Conservation (phyloP, 2,113 vertebrate species). For the Lethenteron reissneri region DNA sequence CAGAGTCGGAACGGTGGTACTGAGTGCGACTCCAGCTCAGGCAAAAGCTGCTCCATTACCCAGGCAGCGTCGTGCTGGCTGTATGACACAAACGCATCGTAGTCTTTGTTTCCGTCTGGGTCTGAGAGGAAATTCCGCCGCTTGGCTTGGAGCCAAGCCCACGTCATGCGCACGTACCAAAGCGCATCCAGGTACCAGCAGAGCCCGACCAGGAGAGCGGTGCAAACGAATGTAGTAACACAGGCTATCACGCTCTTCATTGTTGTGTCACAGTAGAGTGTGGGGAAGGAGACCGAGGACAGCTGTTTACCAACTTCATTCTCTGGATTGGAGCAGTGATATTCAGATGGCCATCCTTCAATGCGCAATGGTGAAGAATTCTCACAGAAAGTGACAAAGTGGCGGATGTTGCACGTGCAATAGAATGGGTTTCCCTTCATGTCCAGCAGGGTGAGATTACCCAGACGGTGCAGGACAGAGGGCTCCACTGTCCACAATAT, state of each 20-base stretch:
- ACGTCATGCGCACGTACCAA: conserved; percentile 65
- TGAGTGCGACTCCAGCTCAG: conserved; percentile 34
- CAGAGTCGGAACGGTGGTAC: conserved; percentile 31
- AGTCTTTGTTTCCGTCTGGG: conserved; percentile 17
- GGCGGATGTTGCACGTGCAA: conserved; percentile 51
- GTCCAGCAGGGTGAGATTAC: conserved; percentile 26
- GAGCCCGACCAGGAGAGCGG: conserved; percentile 12
- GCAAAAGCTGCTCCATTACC: conserved; percentile 53
- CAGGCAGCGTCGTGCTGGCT: conserved; percentile 51
- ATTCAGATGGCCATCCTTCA: conserved; percentile 22
- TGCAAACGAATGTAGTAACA: conserved; percentile 15
- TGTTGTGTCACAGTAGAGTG: conserved; percentile 30
- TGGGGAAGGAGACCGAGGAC: conserved; percentile 15
- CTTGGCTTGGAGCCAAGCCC: conserved; percentile 58
- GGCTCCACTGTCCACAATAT: conserved; percentile 26
- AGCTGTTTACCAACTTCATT: conserved; percentile 22
- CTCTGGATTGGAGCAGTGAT: conserved; percentile 46
- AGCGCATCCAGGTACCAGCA: conserved; percentile 31
- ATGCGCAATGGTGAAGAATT: conserved; percentile 14
- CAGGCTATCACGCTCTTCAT: conserved; percentile 26
- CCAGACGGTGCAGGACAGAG: conserved; percentile 25
- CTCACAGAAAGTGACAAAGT: conserved; percentile 19
- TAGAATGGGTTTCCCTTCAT: conserved; percentile 40
- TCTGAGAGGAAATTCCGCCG: conserved; percentile 21
- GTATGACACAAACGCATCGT: conserved; percentile 67